phyloP scores from a whole-genome alignment of 2,113 vertebrate species.

The Tupaia chinensis region DNA sequence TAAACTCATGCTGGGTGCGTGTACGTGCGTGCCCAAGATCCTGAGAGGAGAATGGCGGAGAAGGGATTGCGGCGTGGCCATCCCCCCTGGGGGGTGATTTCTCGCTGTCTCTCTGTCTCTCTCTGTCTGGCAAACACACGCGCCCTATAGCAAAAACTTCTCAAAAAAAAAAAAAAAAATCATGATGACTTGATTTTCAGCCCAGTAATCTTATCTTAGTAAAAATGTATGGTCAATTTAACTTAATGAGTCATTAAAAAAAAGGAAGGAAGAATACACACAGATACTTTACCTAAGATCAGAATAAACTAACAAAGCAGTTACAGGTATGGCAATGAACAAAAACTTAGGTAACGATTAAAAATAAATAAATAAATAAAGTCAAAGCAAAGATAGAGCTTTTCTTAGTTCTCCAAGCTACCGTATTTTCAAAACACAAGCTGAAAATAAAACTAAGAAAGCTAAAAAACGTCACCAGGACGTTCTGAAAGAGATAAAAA shows the following conservation, averaged over 20 bases:
- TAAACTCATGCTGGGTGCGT: too few relatives aligned
- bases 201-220: not conserved
- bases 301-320: slow-evolving; percentile 17
- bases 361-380: not conserved
- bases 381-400: not conserved
- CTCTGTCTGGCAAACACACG: too few relatives aligned
- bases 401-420: not conserved
- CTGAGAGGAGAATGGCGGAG: too few relatives aligned
- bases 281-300: not conserved
- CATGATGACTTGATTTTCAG: slow-evolving; percentile 27
- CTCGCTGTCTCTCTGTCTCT: too few relatives aligned
- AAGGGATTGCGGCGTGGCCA: too few relatives aligned
- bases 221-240: slow-evolving; percentile 15
- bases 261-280: not conserved
- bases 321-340: not conserved
- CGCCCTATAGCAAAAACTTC: too few relatives aligned
- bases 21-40: too few relatives aligned
- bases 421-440: not conserved
- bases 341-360: not conserved
- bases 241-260: not conserved
- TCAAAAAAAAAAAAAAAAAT: not conserved
- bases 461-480: not conserved
- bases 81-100: too few relatives aligned
- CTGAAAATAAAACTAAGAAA: slow-evolving; percentile 33
- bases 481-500: not conserved